These are phyloP conservation scores for Hypotaenidia philippensis DNA, from an alignment of 2,797 vertebrate species.

Conservation along the genomic window DNA sequence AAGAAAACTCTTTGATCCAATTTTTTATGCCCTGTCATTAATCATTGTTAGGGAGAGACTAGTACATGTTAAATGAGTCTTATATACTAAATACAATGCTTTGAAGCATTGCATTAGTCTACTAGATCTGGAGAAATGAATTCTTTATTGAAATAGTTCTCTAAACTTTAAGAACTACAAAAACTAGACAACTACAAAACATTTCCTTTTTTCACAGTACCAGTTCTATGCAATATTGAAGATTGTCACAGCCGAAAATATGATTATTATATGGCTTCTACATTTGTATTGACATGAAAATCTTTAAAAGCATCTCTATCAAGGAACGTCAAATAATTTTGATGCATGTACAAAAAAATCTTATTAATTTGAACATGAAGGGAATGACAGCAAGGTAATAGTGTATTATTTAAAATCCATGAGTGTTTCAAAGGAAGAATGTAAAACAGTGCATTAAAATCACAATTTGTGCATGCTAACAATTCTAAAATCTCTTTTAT, in stretches of 20 bases:
- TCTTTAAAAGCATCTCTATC: background rate
- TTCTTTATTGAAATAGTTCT: background rate
- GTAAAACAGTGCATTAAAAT: background rate
- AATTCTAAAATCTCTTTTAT: background rate
- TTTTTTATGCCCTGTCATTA: slow-evolving; percentile 24
- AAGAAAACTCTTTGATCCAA: background rate
- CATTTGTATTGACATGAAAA: background rate
- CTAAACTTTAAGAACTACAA: background rate
- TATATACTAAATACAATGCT: slow-evolving; percentile 14
- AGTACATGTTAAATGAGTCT: background rate
- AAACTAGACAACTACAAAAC: background rate
- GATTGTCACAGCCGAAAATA: background rate
- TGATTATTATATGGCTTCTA: background rate
- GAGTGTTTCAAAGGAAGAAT: background rate
- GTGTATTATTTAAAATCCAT: slow-evolving; percentile 7
- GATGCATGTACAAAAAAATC: background rate
- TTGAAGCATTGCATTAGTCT: slow-evolving; percentile 33
- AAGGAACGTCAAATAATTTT: background rate
- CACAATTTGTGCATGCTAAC: background rate
- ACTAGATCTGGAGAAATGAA: slow-evolving; percentile 9
- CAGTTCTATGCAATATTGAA: background rate
- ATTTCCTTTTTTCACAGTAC: background rate
- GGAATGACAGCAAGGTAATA: background rate
- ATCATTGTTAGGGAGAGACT: slow-evolving; percentile 25
- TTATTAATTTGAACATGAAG: slow-evolving; percentile 6